These are phyloP conservation scores for Oscheius sp. DNA, from an alignment of 2,888 invertebrate species.

Conservation along the genomic window DNA sequence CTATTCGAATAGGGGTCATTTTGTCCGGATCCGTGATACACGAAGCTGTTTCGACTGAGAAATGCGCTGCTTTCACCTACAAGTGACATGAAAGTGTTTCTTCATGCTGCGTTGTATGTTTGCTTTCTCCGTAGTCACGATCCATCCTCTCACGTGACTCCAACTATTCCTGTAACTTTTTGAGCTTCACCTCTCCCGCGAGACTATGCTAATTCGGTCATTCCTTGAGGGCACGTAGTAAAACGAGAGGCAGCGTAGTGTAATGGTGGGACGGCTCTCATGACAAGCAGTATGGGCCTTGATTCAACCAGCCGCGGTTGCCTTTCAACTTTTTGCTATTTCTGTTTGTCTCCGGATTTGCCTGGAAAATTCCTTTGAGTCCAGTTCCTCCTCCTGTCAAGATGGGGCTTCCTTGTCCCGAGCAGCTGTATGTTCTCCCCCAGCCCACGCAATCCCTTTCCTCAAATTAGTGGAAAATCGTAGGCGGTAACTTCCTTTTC, in stretches of 20 bases:
- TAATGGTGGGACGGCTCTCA: conserved; percentile 11
- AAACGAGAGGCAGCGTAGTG: conserved; percentile 20
- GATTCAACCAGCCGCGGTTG: background rate
- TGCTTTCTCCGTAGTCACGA: conserved; percentile 29
- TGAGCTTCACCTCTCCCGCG: background rate
- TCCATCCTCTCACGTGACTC: conserved; percentile 19
- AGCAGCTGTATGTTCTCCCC: background rate
- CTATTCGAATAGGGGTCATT: conserved; percentile 14
- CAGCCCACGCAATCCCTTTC: no score
- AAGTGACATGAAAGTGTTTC: conserved; percentile 18
- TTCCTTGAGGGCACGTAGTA: conserved; percentile 15
- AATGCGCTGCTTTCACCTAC: background rate
- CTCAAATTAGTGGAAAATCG: no score
- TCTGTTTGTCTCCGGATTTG: no score
- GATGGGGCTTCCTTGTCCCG: background rate
- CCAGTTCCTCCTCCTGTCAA: background rate
- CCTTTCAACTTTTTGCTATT: background rate
- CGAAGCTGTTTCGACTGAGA: background rate
- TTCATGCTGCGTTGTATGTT: conserved; percentile 26
- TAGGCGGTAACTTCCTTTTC: background rate
- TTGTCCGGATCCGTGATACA: conserved; percentile 20
- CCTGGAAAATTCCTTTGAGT: background rate
- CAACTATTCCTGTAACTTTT: conserved; percentile 15
- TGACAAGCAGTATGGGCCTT: background rate
- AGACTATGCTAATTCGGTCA: conserved; percentile 25